A percentile compares a stretch with the other conserved stretches of the same genome.
phyloP scores from a whole-genome alignment of 2,797 vertebrate species.

The Pseudochromis fuscus region DNA sequence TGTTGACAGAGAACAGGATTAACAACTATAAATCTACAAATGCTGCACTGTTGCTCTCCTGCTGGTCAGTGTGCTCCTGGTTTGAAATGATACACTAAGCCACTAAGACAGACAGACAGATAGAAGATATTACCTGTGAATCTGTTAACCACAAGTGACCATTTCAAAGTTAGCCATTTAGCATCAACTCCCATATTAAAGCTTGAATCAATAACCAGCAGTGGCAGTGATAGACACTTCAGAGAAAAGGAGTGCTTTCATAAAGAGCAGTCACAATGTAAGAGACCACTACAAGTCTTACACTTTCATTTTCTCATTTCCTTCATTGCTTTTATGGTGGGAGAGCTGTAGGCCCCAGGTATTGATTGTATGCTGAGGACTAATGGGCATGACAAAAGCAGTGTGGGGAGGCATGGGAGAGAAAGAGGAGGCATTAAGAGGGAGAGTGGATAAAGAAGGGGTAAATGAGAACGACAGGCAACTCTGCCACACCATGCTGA shows the following conservation, averaged over 20 bases:
- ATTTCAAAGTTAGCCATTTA: constrained; percentile 43
- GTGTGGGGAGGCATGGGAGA: constrained; percentile 38
- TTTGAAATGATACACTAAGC: constrained; percentile 31
- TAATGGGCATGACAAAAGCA: constrained; percentile 67
- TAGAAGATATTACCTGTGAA: constrained; percentile 2
- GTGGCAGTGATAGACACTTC: constrained; percentile 26
- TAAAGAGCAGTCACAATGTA: constrained; percentile 39
- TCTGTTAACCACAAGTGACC: constrained; percentile 10
- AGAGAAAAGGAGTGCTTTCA: constrained; percentile 31
- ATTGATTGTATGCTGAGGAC: constrained; percentile 69
- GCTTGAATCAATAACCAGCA: constrained; percentile 29
- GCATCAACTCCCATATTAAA: constrained; percentile 16
- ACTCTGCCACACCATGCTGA: neutral
- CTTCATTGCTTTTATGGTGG: constrained; percentile 56
- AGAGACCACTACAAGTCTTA: constrained; percentile 39
- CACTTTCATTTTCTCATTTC: constrained; percentile 57
- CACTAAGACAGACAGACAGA: constrained; percentile 15
- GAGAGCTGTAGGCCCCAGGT: constrained; percentile 51
- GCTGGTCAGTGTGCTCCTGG: constrained; percentile 28
- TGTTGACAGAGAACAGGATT: constrained; percentile 58
- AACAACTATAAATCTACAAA: constrained; percentile 62
- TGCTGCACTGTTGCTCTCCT: constrained; percentile 17
- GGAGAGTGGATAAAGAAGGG: constrained; percentile 9
- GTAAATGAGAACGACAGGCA: constrained; percentile 16
- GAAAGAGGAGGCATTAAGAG: constrained; percentile 25